A percentile compares a stretch with the other conserved stretches of the same genome.
phyloP scores from a whole-genome alignment of 2,113 vertebrate species.

The Epinephelus lanceolatus region DNA sequence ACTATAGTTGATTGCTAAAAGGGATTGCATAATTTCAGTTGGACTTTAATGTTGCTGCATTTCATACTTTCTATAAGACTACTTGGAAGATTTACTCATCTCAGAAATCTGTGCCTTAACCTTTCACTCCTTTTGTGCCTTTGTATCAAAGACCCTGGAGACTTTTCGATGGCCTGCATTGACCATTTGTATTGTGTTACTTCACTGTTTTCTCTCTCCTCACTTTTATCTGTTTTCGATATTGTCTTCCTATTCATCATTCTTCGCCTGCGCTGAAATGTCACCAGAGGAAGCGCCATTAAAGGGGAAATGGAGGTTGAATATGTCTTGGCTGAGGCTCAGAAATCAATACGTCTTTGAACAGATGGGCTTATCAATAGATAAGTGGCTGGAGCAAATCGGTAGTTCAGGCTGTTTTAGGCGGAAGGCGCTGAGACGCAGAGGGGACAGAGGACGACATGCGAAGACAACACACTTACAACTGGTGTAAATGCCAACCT shows the following conservation, averaged over 20 bases:
- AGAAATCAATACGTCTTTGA: slow-evolving; percentile 74
- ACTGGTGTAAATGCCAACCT: slow-evolving; percentile 48
- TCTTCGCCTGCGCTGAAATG: slow-evolving; percentile 68
- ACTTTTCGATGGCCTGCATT: slow-evolving; percentile 18
- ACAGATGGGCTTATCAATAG: slow-evolving; percentile 78
- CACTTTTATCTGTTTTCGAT: slow-evolving; percentile 69
- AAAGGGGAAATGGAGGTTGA: slow-evolving; percentile 78
- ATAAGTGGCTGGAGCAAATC: slow-evolving; percentile 60
- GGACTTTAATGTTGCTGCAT: not conserved
- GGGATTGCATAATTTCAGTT: not conserved
- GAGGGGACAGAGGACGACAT: slow-evolving; percentile 5
- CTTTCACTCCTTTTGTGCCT: slow-evolving; percentile 18
- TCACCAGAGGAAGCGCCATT: slow-evolving; percentile 70
- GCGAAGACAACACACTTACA: slow-evolving; percentile 26
- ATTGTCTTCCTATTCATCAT: slow-evolving; percentile 58
- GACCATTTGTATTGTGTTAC: slow-evolving; percentile 42
- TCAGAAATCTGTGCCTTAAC: not conserved
- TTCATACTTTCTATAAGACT: not conserved
- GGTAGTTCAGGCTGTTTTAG: slow-evolving; percentile 48
- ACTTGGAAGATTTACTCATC: slow-evolving; percentile 10
- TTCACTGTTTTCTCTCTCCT: slow-evolving; percentile 47
- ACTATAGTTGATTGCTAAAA: not conserved
- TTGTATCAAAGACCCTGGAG: slow-evolving; percentile 20
- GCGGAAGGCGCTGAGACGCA: slow-evolving; percentile 32
- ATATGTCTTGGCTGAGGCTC: slow-evolving; percentile 65